These are phyloP conservation scores for Falco cherrug DNA, from an alignment of 2,797 vertebrate genomes.

Conservation along the genomic window DNA sequence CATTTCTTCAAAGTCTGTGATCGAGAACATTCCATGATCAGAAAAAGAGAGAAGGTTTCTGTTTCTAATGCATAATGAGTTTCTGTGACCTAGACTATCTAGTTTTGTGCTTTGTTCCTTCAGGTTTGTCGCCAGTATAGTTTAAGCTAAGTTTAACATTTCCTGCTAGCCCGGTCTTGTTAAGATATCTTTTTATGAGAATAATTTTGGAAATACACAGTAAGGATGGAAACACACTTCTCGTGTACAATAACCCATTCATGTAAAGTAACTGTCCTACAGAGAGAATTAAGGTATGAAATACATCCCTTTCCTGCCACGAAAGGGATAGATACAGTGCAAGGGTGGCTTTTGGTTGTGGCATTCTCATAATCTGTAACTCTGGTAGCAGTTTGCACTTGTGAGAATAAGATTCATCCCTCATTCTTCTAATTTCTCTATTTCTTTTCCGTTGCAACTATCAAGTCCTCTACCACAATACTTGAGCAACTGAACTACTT, in stretches of 20 bases:
- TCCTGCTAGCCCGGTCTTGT: background rate
- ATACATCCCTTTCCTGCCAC: background rate
- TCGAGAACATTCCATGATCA: background rate
- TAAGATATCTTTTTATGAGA: background rate
- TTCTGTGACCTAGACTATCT: background rate
- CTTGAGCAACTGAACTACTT: background rate
- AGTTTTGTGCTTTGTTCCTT: background rate
- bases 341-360: background rate
- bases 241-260: background rate
- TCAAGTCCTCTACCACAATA: background rate
- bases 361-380: background rate
- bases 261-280: background rate
- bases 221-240: background rate
- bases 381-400: background rate
- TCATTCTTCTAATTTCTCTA: background rate
- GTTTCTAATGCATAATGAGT: background rate
- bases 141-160: background rate
- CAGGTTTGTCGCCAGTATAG: background rate
- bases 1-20: background rate
- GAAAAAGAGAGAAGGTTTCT: background rate
- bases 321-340: accelerated
- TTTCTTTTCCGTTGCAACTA: background rate
- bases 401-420: background rate
- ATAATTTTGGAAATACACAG: background rate
- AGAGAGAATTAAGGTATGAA: background rate